Base-by-base conservation (phyloP, 2,113 vertebrate genomes). In the Notarius quadriscutis region DNA sequence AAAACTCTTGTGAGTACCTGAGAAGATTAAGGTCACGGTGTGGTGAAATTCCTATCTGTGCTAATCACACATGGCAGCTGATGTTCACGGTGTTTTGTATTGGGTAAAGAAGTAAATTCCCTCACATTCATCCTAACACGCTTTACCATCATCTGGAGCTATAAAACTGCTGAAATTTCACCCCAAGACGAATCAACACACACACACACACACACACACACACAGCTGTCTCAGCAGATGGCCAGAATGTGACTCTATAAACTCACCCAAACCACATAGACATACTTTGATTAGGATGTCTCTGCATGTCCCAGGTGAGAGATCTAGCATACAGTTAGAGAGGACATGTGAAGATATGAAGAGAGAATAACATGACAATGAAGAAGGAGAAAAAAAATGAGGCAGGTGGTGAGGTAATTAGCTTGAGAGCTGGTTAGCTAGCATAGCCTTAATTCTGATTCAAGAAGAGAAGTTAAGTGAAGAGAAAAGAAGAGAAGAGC, bases 221-320 rank as follows among this genome's bases (percentile, higher is more conserved):
- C 30, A 30, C 30, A 30, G 30, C 90, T 89, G 87, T 88, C 88
- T 86, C 63, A 84, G 82, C 89, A 91, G 89, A 91, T 90, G 89
- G 91, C 75, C 81, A 81, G 60, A 87, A 48, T 30, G 58, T 34
- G n/a, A 51, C 84, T 78, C 62, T 83, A 85, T 77, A 86, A 27
- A 84, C 53, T 55, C 78, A 69, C 48, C 75, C 15, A 51, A 65
- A 82, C 82, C 50, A 86, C 50, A 81, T 53, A 69, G 74, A 77
- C 74, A 27, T 27, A 27, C 14, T 78, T 78, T 78, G 51, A 55
- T 55, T 78, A 78, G 50, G 25, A 78, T 53, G 50, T n/a, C 74
- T 53, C 74, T 53, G 22, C 4, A 7, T n/a, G 75, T 78, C 75
- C 51, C 75, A 55, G 75, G 75, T 55, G 75, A 55, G 25, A 78